phyloP scores from a whole-genome alignment of 2,888 invertebrate genomes.

The Lymantria dispar region DNA sequence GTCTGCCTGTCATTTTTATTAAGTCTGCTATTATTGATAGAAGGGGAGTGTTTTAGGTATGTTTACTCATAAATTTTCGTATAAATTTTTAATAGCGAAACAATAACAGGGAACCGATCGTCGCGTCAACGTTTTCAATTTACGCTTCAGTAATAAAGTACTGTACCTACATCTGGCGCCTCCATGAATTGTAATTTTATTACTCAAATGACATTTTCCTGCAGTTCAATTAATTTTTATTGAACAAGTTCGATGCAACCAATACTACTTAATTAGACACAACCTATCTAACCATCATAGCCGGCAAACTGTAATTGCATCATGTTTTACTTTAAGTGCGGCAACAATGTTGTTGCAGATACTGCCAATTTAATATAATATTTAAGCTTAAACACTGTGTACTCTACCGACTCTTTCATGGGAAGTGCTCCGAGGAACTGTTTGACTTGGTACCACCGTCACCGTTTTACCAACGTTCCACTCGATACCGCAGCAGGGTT shows the following conservation, averaged over 20 bases:
- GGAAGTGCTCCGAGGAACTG: too few species aligned
- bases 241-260: conserved; percentile 20
- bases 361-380: too few species aligned
- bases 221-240: conserved; percentile 72
- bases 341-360: background rate
- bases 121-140: conserved; percentile 67
- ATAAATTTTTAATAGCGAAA: conserved; percentile 64
- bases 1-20: background rate
- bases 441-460: too few species aligned
- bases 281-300: background rate
- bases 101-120: conserved; percentile 67
- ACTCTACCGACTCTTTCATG: too few species aligned
- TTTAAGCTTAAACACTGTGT: too few species aligned
- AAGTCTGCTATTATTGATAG: background rate
- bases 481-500: too few species aligned
- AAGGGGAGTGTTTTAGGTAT: conserved; percentile 2
- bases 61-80: conserved; percentile 33
- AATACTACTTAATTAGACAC: conserved; percentile 17
- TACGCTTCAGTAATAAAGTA: conserved; percentile 65
- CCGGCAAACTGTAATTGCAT: background rate
- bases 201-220: conserved; percentile 58
- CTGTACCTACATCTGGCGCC: conserved; percentile 69
- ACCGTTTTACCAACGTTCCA: too few species aligned
- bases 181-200: conserved; percentile 72
- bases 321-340: background rate